Base-by-base conservation (phyloP, 2,888 invertebrate genomes). In the Pecten maximus region DNA sequence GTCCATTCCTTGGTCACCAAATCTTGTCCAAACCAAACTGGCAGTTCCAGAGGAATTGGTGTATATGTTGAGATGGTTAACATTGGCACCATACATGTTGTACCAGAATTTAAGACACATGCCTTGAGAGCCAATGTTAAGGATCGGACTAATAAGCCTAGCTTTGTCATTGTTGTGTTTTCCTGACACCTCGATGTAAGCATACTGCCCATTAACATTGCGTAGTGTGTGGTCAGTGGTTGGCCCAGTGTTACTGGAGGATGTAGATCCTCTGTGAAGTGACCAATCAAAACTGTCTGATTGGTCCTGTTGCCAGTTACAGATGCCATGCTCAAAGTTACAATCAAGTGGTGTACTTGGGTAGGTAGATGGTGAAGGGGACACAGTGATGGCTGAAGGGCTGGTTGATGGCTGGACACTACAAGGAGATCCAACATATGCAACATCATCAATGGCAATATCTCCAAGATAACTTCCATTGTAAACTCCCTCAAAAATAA, bases 81-180 rank as follows among this genome's bases (percentile, higher is more conserved):
- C 94, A 91, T 94, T 92, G 44, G 95, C 94, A 40, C 96, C 96
- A 93, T 95, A 96, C 96, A 96, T 96, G 92, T 95, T 95, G 93
- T 96, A 96, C 96, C 96, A 96, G 92, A 96, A 96, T 90, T 95
- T 95, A 87, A 96, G 93, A 89, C 96, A 96, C 39, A 94, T 92
- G 3, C 95, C 95, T 74, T 91, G 23, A 4, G 92, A 89, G 10
- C 93, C 92, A 28, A 94, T 90, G 39, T 87, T 91, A 28, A 92
- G 91, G 4, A 88, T 40, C 0, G 94, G 92, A 90, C 95, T 95
- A 74, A 95, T 90, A 35, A 96, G 91, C 40, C 95, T 93, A 10
- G 96, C 96, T 88, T 95, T 93, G 50, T 92, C 92, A 89, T 95
- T 95, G 10, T 90, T 88, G 12, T 88, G 10, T 88, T 89, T 93